phyloP scores from a whole-genome alignment of 2,888 invertebrate species.

The Dynastes maya region DNA sequence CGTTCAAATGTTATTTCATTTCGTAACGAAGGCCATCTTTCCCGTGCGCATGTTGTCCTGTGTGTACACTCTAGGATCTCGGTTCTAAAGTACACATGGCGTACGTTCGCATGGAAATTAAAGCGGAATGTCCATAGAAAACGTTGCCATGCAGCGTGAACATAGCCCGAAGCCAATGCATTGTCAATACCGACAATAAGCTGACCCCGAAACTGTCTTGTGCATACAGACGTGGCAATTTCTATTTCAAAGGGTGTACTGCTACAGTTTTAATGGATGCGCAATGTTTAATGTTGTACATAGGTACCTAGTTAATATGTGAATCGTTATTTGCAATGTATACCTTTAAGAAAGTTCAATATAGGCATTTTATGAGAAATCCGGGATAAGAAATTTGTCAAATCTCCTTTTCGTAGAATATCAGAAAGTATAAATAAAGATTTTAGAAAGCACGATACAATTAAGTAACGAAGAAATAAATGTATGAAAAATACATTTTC shows the following conservation, averaged over 20 bases:
- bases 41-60: background rate
- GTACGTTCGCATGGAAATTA: constrained; percentile 1
- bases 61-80: constrained; percentile 1
- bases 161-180: constrained; percentile 20
- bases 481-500: too few species aligned
- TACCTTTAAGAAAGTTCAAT: too few species aligned
- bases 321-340: too few species aligned
- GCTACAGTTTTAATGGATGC: background rate
- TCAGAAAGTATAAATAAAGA: too few species aligned
- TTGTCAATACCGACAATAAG: background rate
- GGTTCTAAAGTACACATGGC: background rate
- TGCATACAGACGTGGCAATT: background rate
- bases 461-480: too few species aligned
- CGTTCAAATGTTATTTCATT: background rate
- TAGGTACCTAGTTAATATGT: too few species aligned
- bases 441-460: too few species aligned
- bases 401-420: too few species aligned
- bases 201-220: background rate
- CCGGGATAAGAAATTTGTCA: too few species aligned
- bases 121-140: background rate
- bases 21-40: background rate
- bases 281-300: too few species aligned
- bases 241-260: background rate
- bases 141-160: background rate
- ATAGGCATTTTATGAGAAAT: too few species aligned